Base-by-base conservation (phyloP, 2,888 invertebrate species). In the Entomobrya multifasciata region DNA sequence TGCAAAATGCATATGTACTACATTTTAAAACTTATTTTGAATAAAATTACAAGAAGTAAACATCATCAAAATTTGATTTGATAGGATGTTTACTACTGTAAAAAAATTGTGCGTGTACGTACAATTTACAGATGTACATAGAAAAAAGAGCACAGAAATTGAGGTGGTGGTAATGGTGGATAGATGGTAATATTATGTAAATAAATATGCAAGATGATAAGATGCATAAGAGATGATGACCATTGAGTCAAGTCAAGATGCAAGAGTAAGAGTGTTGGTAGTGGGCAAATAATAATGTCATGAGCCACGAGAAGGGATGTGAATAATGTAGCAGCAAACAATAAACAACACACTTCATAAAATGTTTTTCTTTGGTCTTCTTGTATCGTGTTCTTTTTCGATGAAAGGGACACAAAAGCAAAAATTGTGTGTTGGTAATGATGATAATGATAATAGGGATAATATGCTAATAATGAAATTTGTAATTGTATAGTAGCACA, bases 401-500 rank as follows among this genome's bases (percentile, higher is more conserved):
- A 44, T 41, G 25, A 44, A 20, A 67, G 67, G n/a, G 67, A 44
- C 67, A 67, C 20, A 22, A 30, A 15, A 44, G 44, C 17, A 10
- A 67, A 15, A 49, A 8, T 41, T 30, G 67, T 60, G 25, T 60
- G n/a, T 15, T 44, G 6, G 36, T 36, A 36, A 36, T 22, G 22
- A 25, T 10, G 20, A 47, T 47, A 30, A 74, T 74, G 27, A 57
- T 67, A 70, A 74, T 74, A 70, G 25, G 5, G 30, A 57, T 70
- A 78, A 79, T 85, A 85, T 85, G 85, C 70, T 79, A 85, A 36
- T 79, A 72, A 79, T 78, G 41, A 47, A 67, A 67, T 67, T 30
- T 67, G 74, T 74, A 74, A 74, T 49, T 74, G 30, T 55, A 74
- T 74, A 52, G 52, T 78, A 78, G 60, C 78, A 78, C 78, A 78